Percentiles rank a stretch among this genome's conserved stretches.
These are phyloP conservation scores for Leistus spinibarbis DNA, from an alignment of 2,888 invertebrate species.

Conservation along the genomic window DNA sequence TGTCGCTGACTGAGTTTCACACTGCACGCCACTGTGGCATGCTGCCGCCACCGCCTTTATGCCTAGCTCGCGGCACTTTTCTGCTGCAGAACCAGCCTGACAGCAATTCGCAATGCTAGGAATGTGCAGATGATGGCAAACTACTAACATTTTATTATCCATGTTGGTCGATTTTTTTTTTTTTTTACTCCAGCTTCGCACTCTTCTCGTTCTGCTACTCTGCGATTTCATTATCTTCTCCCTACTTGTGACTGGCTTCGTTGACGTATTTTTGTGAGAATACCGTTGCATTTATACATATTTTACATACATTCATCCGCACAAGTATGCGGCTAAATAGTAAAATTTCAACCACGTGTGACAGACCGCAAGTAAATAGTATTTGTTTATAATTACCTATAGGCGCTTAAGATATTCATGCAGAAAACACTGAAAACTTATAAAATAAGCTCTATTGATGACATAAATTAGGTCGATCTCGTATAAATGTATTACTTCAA, in stretches of 20 bases:
- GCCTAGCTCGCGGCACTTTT: neutral
- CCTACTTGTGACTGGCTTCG: neutral
- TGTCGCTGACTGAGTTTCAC: neutral
- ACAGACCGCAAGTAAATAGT: neutral
- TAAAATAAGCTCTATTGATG: neutral
- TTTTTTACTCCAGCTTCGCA: neutral
- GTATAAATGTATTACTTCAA: no score
- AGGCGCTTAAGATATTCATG: neutral
- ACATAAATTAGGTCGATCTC: neutral
- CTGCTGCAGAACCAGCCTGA: conserved; percentile 6
- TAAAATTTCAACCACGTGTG: neutral
- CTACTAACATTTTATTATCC: conserved; percentile 18
- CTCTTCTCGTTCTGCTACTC: neutral
- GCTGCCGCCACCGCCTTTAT: neutral
- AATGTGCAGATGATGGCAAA: conserved; percentile 14
- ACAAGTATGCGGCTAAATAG: neutral
- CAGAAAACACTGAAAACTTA: no score
- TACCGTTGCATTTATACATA: neutral
- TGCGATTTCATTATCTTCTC: neutral
- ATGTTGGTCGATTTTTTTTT: neutral
- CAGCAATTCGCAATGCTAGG: conserved; percentile 16
- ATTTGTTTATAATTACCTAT: neutral
- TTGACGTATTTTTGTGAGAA: neutral
- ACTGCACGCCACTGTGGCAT: neutral
- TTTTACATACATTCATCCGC: neutral